These are phyloP conservation scores for Apodemus agrarius DNA, from an alignment of 2,797 vertebrate species.

Conservation along the genomic window DNA sequence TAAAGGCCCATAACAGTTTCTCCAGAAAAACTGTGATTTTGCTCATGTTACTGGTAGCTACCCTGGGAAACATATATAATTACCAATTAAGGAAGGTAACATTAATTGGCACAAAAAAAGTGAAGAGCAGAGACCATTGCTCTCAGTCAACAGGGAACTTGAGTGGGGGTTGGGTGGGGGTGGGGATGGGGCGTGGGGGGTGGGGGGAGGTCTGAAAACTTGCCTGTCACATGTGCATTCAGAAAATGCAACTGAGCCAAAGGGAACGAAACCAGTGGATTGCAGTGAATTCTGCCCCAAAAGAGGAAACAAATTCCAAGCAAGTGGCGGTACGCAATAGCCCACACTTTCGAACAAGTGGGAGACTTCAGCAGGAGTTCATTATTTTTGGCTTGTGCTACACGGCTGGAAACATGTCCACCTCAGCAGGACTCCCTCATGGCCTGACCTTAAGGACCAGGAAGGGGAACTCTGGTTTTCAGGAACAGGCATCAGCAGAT, in stretches of 20 bases:
- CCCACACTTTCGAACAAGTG: background rate
- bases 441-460: background rate
- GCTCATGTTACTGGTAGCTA: background rate
- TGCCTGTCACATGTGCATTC: background rate
- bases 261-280: background rate
- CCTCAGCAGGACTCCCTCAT: background rate
- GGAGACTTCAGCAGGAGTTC: background rate
- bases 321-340: background rate
- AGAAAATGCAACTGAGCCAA: background rate
- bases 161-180: too few species aligned
- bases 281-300: constrained; percentile 29
- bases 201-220: constrained; percentile 12
- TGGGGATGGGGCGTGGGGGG: too few species aligned
- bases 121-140: background rate
- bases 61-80: background rate
- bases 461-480: background rate
- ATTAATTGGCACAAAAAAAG: background rate
- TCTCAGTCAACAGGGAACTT: background rate
- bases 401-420: background rate
- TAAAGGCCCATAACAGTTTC: background rate
- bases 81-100: background rate
- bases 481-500: background rate
- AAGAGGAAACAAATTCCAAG: constrained; percentile 17
- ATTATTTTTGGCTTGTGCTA: background rate
- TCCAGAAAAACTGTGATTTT: background rate